Base-by-base conservation (phyloP, 2,113 vertebrate genomes). In the Nycticorax nycticorax region DNA sequence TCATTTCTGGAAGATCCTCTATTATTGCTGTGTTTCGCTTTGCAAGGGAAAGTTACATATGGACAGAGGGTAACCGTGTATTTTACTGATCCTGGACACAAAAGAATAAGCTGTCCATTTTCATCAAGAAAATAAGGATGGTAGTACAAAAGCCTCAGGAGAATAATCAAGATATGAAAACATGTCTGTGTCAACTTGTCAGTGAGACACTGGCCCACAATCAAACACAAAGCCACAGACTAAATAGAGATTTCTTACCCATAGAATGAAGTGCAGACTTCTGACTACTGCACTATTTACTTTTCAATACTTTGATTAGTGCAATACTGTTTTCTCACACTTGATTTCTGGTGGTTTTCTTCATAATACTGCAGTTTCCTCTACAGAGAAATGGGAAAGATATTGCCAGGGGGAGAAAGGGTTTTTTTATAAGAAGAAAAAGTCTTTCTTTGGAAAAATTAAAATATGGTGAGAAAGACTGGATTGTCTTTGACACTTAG, bases 161-260 rank as follows among this genome's bases (percentile, higher is more conserved):
- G 98, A 96, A 97, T 83, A 93, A 92, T 86, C 88, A 90, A 95
- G 67, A 84, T 67, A 63, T 33, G 62, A 97, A 93, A 97, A 93
- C 62, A 78, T 17, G 52, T 47, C 45, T 50, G 18, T 28, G 3
- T 95, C 22, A 32, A 56, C 35, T 95, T 73, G 66, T 96, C 82
- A 78, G 60, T 53, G 57, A 96, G 48, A 92, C 79, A 52, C 27
- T 76, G 75, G n/a, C 35, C 85, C 35, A 81, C 16, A 94, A 39
- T 90, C 74, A 92, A 82, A 95, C 33, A 43, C n/a, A 72, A 96
- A 96, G 41, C 45, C 83, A 92, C 68, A 97, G 80, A 93, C 82
- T 93, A 97, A 97, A 96, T 26, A 95, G 71, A 94, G 80, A 75
- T 92, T 97, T 97, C 85, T 88, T 53, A 10, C 79, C 43, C 48